Evolutionary conservation across 2,113 vertebrate genomes (phyloP).

Genomic region (Scophthalmus maximus): DNA sequence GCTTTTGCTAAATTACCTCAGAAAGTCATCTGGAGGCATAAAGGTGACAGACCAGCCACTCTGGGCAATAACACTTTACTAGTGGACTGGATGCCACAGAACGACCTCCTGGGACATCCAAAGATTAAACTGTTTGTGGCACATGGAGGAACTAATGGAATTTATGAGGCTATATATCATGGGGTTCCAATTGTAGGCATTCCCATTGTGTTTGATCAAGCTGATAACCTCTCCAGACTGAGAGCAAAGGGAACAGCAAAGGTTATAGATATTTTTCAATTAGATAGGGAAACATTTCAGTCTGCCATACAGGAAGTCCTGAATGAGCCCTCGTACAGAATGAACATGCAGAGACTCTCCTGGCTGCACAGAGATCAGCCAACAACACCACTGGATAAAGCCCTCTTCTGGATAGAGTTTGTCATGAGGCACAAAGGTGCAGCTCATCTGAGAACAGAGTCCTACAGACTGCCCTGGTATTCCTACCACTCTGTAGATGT

Average conservation of each 20-base stretch:
- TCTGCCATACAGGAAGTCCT: constrained; percentile 64
- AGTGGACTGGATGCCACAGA: too few relatives aligned
- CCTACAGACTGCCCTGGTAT: constrained; percentile 80
- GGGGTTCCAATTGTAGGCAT: constrained; percentile 77
- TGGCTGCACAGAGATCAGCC: constrained; percentile 76
- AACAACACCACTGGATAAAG: constrained; percentile 70
- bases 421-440: constrained; percentile 83
- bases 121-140: too few relatives aligned
- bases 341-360: constrained; percentile 80
- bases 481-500: constrained; percentile 77
- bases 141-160: too few relatives aligned
- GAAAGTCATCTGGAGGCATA: too few relatives aligned
- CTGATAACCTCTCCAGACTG: constrained; percentile 72
- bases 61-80: too few relatives aligned
- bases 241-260: constrained; percentile 45
- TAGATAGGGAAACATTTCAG: constrained; percentile 25
- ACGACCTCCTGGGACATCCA: too few relatives aligned
- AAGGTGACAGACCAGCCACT: too few relatives aligned
- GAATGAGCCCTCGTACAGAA: constrained; percentile 72
- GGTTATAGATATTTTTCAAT: constrained; percentile 41
- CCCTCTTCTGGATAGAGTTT: constrained; percentile 84
- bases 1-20: constrained; percentile 78
- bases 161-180: constrained; percentile 81
- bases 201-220: constrained; percentile 71
- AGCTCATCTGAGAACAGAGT: constrained; percentile 77